Evolutionary conservation across 2,888 invertebrate species (phyloP), one percentile per base, ranked within the genome.

Genomic region (Hypena proboscidalis): DNA sequence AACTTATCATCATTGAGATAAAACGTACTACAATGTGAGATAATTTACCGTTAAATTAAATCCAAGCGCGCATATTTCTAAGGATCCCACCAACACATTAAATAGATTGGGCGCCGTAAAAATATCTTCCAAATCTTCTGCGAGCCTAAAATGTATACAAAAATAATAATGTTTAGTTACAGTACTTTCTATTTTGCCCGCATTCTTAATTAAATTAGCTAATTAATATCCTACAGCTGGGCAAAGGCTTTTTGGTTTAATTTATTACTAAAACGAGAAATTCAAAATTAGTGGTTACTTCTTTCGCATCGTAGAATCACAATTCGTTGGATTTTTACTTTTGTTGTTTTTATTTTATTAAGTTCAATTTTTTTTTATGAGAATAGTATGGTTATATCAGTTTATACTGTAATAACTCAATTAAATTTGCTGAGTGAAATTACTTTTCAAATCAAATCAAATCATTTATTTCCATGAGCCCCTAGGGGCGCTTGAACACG

Each of bases 31-130:
- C n/a, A 40, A 30, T 35, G 9, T 32, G 23, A 39, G 37, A 10
- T 37, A 46, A 56, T 58, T 60, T 73, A 88, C 89, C 75, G 79
- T 82, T 47, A 89, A 67, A 69, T 83, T 86, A 55, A 89, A 89
- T 36, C 86, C 85, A 5, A 87, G 75, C 15, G 82, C 87, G 50
- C 89, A 89, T 66, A 88, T 88, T 69, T 82, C 77, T 19, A 86
- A 30, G 1, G 89, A 87, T 6, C 86, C 88, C 9, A 87, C 66
- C 21, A 88, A 39, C 23, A 88, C 81, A 48, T 82, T 88, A 42
- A 81, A 84, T 22, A 89, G 68, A 61, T 88, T 88, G 1, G 83
- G 76, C 2, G 70, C 77, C 6, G 71, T 75, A 45, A 88, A 89
- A 53, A 87, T 85, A 19, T 80, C 77, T 66, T 89, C 85, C 41